Evolutionary conservation across 2,113 vertebrate species (phyloP), one percentile per base, ranked within the genome.

Genomic region (Sula dactylatra): DNA sequence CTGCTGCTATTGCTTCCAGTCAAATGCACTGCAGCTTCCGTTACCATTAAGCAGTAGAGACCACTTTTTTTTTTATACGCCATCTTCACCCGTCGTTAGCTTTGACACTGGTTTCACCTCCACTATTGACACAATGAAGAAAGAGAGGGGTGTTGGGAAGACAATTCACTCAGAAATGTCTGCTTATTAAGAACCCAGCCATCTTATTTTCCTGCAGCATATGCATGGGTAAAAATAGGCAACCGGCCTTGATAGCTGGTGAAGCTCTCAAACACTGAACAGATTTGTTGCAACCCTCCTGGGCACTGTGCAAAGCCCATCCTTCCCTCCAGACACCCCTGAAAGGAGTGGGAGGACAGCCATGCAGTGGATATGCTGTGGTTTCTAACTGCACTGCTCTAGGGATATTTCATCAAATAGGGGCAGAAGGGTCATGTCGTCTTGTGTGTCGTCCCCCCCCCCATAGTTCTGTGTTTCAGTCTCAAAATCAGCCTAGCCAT

Each of bases 201-300:
- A 49, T 69, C 32, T 58, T 5, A 3, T 52, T 80, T 92, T 76
- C 74, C 40, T 21, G 20, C 21, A 71, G 61, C 66, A 54, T 17
- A 50, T 1, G 2, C 40, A 59, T 1, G 27, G 26, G 40, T 72
- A 83, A 94, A 95, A 94, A 95, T 20, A 93, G 80, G 54, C 58
- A 59, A 14, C 22, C 0, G 0, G 32, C 65, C 64, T 86, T 2
- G 0, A 69, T 67, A 92, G 38, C 45, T 71, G 24, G 5, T 55
- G 59, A 88, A 88, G 67, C 38, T 55, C 52, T 80, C 22, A 11
- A 93, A 77, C 64, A 27, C 34, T 15, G 31, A 78, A 34, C 8
- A 32, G 65, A 89, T 72, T 26, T 86, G 18, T 58, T 93, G 78
- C 52, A 82, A 8, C 82, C 65, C 87, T 82, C n/a, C 56, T 15